Base-by-base conservation (phyloP, 2,888 invertebrate genomes). In the Platynereis dumerilii region DNA sequence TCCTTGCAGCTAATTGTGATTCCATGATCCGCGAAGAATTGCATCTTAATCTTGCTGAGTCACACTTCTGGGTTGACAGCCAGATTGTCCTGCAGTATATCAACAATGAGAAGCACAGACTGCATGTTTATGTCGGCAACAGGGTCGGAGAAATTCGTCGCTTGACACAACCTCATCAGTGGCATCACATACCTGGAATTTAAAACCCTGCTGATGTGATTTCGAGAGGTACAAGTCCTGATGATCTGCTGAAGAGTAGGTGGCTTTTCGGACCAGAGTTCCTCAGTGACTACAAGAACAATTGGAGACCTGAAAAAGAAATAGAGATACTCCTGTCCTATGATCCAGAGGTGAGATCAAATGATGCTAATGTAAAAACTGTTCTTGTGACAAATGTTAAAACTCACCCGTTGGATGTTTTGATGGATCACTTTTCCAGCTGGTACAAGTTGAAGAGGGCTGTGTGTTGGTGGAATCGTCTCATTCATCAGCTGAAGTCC, bases 171-270 rank as follows among this genome's bases (percentile, higher is more conserved):
- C 48, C 57, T n/a, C 58, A 69, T 0, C 54, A 69, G 7, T 75
- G 76, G 76, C 52, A 65, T 54, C 74, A 80, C 63, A 72, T 79
- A 1, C 62, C 64, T 0, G 70, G 74, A 0, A 53, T 67, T 1
- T 58, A 69, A 7, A 81, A 80, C 64, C 78, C 80, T 20, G 80
- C 80, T 1, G 79, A 80, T 48, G 63, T 74, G 28, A 74, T 10
- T 0, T 74, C 78, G 0, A 29, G 72, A 42, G 76, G 76, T 27
- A 28, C 66, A 20, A 62, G 60, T 1, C 28, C 65, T 7, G 45
- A 29, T 1, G 66, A 71, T 42, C 52, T 75, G 52, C 26, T 15
- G 5, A 15, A 22, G 22, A 55, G 57, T 10, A 63, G 39, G 24
- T 66, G 69, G 68, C 44, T 66, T 17, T 20, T 2, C 5, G 69